Percentiles rank a stretch among this genome's conserved stretches.
These are phyloP conservation scores for Rhynchomys soricoides DNA, from an alignment of 2,113 vertebrate genomes.

Conservation along the genomic window DNA sequence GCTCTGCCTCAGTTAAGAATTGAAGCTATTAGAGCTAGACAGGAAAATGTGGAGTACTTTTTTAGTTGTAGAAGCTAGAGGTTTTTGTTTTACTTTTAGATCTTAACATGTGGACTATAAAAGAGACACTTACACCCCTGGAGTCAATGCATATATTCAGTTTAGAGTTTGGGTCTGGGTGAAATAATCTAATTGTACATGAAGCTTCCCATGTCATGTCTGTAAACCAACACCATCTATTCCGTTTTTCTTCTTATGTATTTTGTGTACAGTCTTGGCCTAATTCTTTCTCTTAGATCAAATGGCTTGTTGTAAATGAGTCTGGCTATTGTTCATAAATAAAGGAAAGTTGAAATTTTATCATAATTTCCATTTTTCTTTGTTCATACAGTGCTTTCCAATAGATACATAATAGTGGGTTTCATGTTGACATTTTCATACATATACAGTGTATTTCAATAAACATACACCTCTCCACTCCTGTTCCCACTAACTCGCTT, in stretches of 20 bases:
- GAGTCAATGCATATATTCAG: not conserved
- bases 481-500: not conserved
- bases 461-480: not conserved
- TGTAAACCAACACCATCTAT: not conserved
- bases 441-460: not conserved
- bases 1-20: not conserved
- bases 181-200: not conserved
- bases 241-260: not conserved
- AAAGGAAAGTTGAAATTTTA: conserved; percentile 12
- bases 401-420: not conserved
- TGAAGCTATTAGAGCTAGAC: not conserved
- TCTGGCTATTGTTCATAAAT: not conserved
- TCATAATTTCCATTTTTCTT: not conserved
- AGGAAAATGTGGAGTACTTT: not conserved
- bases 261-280: not conserved
- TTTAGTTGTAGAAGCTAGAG: not conserved
- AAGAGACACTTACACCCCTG: not conserved
- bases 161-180: not conserved
- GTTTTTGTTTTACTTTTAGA: not conserved
- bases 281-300: conserved; percentile 8
- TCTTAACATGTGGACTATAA: not conserved
- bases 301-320: not conserved
- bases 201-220: no score
- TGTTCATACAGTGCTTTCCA: not conserved
- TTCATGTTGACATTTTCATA: not conserved